Percentiles rank a stretch among this genome's conserved stretches.
Conservation (phyloP, 1,140 invertebrate species). For the Dreissena rostriformis region DNA sequence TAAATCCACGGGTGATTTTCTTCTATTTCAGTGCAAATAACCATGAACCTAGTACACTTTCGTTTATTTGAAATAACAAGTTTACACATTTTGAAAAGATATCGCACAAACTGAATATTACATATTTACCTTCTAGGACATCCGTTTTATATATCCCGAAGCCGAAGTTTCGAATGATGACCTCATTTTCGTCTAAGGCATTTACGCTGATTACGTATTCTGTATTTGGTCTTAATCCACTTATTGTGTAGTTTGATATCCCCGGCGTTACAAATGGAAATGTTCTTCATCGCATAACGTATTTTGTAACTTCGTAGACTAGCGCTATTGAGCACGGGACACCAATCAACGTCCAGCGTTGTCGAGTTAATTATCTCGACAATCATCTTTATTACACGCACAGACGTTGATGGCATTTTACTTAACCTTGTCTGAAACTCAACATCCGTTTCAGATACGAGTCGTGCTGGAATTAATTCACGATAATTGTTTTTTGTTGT, state of each 20-base stretch:
- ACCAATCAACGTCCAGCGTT: conserved; percentile 44
- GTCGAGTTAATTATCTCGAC: conserved; percentile 43
- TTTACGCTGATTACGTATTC: conserved; percentile 54
- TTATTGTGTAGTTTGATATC: conserved; percentile 46
- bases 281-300: conserved; percentile 54
- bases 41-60: no score
- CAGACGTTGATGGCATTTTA: neutral
- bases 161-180: conserved; percentile 39
- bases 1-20: no score
- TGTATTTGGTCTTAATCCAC: conserved; percentile 36
- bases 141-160: conserved; percentile 19
- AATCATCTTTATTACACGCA: conserved; percentile 37
- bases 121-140: conserved; percentile 16
- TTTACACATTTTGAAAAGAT: no score
- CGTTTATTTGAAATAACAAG: no score
- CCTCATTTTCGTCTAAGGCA: conserved; percentile 40
- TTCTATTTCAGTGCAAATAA: no score
- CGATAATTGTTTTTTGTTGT: no score
- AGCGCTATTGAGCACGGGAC: conserved; percentile 3
- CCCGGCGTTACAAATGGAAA: conserved; percentile 55
- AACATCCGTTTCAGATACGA: neutral
- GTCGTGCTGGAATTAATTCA: neutral
- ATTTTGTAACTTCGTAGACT: conserved; percentile 47
- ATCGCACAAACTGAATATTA: no score
- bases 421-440: neutral